phyloP scores from a whole-genome alignment of 2,113 vertebrate genomes.

The Tympanuchus pallidicinctus region DNA sequence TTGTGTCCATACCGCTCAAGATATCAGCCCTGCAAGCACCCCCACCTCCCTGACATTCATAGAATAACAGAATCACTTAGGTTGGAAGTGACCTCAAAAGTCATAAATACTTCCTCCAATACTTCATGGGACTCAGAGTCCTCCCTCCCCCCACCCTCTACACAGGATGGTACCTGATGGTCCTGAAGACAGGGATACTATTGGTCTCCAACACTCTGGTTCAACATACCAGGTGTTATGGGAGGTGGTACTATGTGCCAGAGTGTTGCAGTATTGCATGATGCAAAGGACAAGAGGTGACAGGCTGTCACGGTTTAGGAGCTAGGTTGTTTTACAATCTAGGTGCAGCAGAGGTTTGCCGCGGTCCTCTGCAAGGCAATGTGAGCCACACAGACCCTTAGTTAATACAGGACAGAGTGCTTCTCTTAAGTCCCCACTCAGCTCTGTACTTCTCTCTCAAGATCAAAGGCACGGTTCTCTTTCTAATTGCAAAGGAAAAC shows the following conservation, averaged over 20 bases:
- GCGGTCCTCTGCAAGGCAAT: not conserved
- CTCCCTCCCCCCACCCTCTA: too few species aligned
- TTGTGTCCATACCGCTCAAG: not conserved
- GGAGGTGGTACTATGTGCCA: not conserved
- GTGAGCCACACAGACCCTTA: not conserved
- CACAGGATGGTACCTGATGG: too few species aligned
- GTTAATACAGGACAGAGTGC: not conserved
- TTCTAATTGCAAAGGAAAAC: not conserved
- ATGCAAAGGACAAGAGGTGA: not conserved
- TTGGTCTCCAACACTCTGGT: not conserved
- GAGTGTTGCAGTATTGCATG: fast-evolving
- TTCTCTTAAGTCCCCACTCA: not conserved
- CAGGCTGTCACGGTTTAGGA: not conserved
- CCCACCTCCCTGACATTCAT: not conserved
- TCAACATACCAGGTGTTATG: not conserved
- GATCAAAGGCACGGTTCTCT: not conserved
- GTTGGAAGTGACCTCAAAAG: too few species aligned
- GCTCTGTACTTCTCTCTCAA: not conserved
- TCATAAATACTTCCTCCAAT: too few species aligned
- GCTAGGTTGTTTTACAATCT: not conserved
- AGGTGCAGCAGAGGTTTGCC: not conserved
- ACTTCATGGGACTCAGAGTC: not conserved
- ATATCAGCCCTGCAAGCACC: not conserved
- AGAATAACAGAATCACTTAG: too few species aligned
- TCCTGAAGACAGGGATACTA: not conserved